Percentiles rank a stretch among this genome's conserved stretches.
Conservation (phyloP, 2,113 vertebrate species). For the Euleptes europaea region DNA sequence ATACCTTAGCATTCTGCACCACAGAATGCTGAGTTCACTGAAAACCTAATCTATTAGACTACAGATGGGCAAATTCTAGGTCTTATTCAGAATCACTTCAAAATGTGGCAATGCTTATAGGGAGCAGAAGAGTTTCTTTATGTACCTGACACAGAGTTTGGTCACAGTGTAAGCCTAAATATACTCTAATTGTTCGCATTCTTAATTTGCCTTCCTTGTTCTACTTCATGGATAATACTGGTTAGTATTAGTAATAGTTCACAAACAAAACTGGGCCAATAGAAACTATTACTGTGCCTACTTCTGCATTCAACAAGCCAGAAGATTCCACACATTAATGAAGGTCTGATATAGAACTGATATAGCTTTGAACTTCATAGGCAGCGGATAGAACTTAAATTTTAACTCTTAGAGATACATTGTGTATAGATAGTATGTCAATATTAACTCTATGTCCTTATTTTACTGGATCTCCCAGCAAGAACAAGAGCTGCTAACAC, state of each 20-base stretch:
- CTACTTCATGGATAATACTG: not conserved
- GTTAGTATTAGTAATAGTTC: not conserved
- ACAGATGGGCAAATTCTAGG: not conserved
- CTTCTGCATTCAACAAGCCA: not conserved
- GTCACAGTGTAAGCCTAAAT: not conserved
- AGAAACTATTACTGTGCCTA: not conserved
- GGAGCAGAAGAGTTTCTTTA: not conserved
- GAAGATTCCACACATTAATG: not conserved
- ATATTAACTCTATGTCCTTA: not conserved
- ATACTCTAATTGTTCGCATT: not conserved
- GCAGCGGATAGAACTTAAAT: not conserved
- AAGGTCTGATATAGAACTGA: not conserved
- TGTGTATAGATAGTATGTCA: not conserved
- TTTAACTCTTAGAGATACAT: accelerated
- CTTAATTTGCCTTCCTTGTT: not conserved
- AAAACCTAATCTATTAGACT: not conserved
- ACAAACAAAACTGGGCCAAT: not conserved
- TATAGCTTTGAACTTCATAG: not conserved
- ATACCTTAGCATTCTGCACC: not conserved
- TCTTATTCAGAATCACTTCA: not conserved
- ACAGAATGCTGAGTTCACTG: not conserved
- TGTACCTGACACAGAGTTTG: not conserved
- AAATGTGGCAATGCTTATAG: not conserved
- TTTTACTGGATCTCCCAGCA: not conserved
- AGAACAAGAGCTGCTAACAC: not conserved